These are phyloP conservation scores for Erethizon dorsatum DNA, from an alignment of 2,797 vertebrate species.

Conservation along the genomic window DNA sequence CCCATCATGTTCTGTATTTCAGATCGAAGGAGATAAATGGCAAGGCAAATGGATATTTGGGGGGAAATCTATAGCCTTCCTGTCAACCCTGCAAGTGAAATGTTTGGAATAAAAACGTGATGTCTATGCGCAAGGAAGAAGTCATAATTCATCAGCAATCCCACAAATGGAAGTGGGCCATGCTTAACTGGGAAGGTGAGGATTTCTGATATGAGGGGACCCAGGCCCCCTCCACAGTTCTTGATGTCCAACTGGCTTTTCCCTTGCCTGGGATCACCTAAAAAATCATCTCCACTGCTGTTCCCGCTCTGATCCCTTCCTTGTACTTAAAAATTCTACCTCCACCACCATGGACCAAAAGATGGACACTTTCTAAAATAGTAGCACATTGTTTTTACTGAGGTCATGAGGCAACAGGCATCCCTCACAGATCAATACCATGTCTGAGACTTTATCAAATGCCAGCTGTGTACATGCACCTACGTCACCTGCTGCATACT, in stretches of 20 bases:
- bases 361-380: fast-evolving
- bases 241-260: fast-evolving
- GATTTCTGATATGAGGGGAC: background rate
- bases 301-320: background rate
- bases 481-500: background rate
- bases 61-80: slow-evolving; percentile 85
- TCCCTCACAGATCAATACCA: background rate
- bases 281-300: fast-evolving
- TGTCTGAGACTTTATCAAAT: background rate
- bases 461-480: background rate
- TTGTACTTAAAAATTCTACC: background rate
- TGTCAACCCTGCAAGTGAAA: slow-evolving; percentile 85
- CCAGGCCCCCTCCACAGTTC: background rate
- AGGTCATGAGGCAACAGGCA: background rate
- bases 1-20: slow-evolving; percentile 88
- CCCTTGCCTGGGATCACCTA: background rate
- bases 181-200: slow-evolving; percentile 78
- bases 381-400: background rate
- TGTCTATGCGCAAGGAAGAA: slow-evolving; percentile 57
- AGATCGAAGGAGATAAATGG: slow-evolving; percentile 90
- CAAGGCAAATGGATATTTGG: slow-evolving; percentile 88
- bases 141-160: slow-evolving; percentile 74
- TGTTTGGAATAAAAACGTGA: slow-evolving; percentile 76
- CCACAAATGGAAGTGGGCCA: slow-evolving; percentile 68
- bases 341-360: no score